Evolutionary conservation across 1,140 invertebrate species (phyloP).

Genomic region (Microplitis mediator): DNA sequence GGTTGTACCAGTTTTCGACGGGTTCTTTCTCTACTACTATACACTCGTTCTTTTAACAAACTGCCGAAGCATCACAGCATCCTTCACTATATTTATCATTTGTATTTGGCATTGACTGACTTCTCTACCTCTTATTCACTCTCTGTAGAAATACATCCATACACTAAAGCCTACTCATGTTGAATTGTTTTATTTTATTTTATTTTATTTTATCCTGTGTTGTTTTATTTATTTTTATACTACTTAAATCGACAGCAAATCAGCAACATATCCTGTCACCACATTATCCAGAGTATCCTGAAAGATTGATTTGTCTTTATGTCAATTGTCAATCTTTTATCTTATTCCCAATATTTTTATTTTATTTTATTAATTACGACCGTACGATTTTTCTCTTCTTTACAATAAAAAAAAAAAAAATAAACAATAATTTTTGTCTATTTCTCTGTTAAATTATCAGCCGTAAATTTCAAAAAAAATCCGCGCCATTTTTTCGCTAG

Average conservation of each 20-base stretch:
- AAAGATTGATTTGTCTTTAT: not conserved
- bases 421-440: no score
- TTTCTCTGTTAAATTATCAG: no score
- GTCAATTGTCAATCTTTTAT: not conserved
- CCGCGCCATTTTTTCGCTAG: not conserved
- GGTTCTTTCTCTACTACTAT: not conserved
- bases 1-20: constrained; percentile 1
- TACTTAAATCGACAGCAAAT: not conserved
- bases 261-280: not conserved
- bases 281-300: not conserved
- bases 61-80: not conserved
- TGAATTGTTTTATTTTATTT: no score
- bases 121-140: not conserved
- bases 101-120: constrained; percentile 8
- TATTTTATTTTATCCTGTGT: no score
- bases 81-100: not conserved
- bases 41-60: not conserved
- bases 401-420: no score
- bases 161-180: no score
- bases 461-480: not conserved
- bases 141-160: no score
- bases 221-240: not conserved
- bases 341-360: not conserved
- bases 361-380: not conserved
- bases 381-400: no score